Evolutionary conservation across 1,140 invertebrate genomes (phyloP), one percentile per base, ranked within the genome.

Genomic region (Pseudomyrmex flavicornis): DNA sequence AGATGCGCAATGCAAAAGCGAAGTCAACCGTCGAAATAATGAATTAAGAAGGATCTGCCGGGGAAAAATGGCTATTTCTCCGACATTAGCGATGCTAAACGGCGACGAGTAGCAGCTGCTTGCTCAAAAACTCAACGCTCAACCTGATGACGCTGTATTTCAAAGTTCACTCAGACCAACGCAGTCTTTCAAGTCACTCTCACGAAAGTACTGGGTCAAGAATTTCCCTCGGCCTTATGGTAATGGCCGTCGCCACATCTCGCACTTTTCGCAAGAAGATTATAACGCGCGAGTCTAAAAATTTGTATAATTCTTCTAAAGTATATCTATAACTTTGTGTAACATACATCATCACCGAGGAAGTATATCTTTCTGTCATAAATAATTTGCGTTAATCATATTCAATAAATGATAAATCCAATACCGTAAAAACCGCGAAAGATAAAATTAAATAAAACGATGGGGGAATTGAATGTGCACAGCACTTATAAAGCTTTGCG

Each of bases 181-280:
- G 54, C 44, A 66, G 12, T 20, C 52, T 61, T 70, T 59, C 56
- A 80, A n/a, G n/a, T n/a, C n/a, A 70, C 76, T 79, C 35, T 35
- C 15, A 44, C 44, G 52, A 26, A 79, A 79, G 65, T 79, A 79
- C 52, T 70, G 76, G 76, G 76, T 80, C 76, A 80, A 80, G 76
- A 80, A 70, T 80, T 80, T 80, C 44, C 66, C 44, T 80, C 54
- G 20, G 56, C 20, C n/a, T 22, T 72, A 70, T 61, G 44, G 35
- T 72, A 59, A 80, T 80, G 66, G 20, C 46, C 15, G 44, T 48
- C 5, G 48, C 52, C 5, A 58, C 52, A 58, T 69, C 59, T 3
- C 52, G 56, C 12, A 12, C 44, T 22, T 12, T 15, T 65, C 8
- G 79, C 10, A 46, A 56, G 20, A 76, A 13, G 1, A 35, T 2